These are phyloP conservation scores for Philaenus spumarius DNA, from an alignment of 1,140 invertebrate genomes.

Conservation along the genomic window DNA sequence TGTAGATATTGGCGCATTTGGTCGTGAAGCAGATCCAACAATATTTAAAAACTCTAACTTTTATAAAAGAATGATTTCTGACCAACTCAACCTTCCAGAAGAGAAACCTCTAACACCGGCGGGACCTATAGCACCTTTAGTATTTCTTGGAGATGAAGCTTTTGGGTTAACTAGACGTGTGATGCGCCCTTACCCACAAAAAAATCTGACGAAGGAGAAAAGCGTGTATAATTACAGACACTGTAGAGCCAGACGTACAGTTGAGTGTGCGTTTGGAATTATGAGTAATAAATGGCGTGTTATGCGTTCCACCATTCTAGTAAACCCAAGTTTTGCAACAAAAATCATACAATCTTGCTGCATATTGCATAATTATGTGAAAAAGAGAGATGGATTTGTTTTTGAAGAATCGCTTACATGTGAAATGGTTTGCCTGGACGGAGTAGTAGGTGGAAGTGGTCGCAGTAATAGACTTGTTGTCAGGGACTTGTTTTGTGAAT, in stretches of 20 bases:
- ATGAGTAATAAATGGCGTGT: conserved; percentile 25
- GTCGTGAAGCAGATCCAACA: conserved; percentile 19
- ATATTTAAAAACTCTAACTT: conserved; percentile 5
- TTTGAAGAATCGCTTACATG: neutral
- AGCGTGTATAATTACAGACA: conserved; percentile 38
- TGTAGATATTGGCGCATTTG: conserved; percentile 39
- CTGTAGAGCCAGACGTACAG: conserved; percentile 28
- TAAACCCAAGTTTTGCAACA: conserved; percentile 21
- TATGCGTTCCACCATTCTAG: conserved; percentile 25
- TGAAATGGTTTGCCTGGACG: too few relatives aligned
- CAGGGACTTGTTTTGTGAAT: too few relatives aligned
- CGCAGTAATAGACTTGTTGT: too few relatives aligned
- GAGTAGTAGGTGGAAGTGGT: too few relatives aligned
- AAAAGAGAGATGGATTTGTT: conserved; percentile 17
- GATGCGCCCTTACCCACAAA: conserved; percentile 30
- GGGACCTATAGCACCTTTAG: too few relatives aligned
- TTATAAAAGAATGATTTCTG: neutral
- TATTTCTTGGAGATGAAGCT: conserved; percentile 38
- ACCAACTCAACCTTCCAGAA: neutral
- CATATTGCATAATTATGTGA: conserved; percentile 24
- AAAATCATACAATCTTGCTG: conserved; percentile 26
- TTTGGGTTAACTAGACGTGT: conserved; percentile 36
- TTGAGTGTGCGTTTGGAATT: conserved; percentile 43
- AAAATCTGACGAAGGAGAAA: conserved; percentile 20
- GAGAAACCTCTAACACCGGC: neutral